A percentile compares a stretch with the other conserved stretches of the same genome.
phyloP scores from a whole-genome alignment of 2,797 vertebrate species.

The Hyperoplus lanceolatus region DNA sequence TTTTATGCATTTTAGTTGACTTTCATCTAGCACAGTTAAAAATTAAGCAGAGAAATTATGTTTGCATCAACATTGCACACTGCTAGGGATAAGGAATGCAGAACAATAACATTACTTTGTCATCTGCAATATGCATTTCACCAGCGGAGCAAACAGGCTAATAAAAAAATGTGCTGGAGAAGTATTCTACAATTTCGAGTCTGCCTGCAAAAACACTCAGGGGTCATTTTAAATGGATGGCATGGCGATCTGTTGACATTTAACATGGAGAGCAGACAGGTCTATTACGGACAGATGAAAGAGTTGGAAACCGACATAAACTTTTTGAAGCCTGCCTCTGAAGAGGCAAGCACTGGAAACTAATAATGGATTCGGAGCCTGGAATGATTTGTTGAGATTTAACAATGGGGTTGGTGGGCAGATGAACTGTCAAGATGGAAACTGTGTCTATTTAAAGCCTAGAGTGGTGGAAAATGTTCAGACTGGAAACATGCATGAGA shows the following conservation, averaged over 20 bases:
- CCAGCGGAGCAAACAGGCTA: constrained; percentile 46
- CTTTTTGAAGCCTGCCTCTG: constrained; percentile 56
- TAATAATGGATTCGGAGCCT: constrained; percentile 70
- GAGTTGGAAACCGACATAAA: constrained; percentile 57
- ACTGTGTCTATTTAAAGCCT: constrained; percentile 81
- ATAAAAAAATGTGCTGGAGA: constrained; percentile 39
- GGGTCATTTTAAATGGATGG: constrained; percentile 50
- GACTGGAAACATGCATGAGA: constrained; percentile 76
- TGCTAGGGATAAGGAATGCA: constrained; percentile 7
- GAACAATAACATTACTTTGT: constrained; percentile 30
- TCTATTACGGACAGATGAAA: constrained; percentile 67
- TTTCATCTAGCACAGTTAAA: background rate
- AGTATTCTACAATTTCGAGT: constrained; percentile 49
- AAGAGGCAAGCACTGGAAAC: constrained; percentile 68
- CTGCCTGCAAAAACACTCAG: constrained; percentile 63
- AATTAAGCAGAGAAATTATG: background rate
- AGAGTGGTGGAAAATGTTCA: constrained; percentile 71
- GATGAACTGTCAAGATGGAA: constrained; percentile 82
- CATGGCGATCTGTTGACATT: constrained; percentile 63
- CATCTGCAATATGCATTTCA: constrained; percentile 45
- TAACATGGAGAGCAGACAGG: constrained; percentile 59
- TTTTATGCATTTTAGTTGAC: constrained; percentile 17
- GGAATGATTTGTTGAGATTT: constrained; percentile 75
- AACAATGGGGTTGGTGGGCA: constrained; percentile 79
- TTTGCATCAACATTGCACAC: background rate